These are phyloP conservation scores for Penaeus vannamei DNA, from an alignment of 1,140 invertebrate species.

Conservation along the genomic window DNA sequence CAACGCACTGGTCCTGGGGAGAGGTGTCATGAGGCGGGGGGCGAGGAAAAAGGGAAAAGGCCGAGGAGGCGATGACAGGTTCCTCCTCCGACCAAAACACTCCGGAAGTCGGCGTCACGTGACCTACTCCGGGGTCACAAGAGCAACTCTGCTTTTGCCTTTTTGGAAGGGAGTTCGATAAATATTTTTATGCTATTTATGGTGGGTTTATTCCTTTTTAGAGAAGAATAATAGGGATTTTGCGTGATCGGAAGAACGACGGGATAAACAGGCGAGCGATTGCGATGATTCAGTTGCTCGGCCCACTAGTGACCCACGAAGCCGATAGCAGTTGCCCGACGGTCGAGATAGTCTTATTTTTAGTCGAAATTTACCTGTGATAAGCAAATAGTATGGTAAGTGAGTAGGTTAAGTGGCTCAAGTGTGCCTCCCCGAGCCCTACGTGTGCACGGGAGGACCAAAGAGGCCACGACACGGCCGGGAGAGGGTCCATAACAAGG, in stretches of 20 bases:
- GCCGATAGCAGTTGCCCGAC: conserved; percentile 56
- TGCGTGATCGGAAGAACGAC: too few relatives aligned
- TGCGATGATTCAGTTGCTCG: neutral
- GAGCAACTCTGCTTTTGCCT: neutral
- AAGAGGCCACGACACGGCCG: neutral
- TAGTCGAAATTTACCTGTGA: conserved; percentile 48
- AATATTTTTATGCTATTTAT: too few relatives aligned
- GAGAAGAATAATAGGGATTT: too few relatives aligned
- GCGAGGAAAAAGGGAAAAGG: neutral
- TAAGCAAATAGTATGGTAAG: conserved; percentile 53
- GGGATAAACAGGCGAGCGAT: too few relatives aligned
- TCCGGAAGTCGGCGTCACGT: conserved; percentile 63
- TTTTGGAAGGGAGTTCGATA: too few relatives aligned
- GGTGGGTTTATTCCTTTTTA: too few relatives aligned
- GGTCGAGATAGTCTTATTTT: conserved; percentile 48
- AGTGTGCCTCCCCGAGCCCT: neutral
- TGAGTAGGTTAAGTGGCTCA: neutral
- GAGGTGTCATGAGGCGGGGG: neutral
- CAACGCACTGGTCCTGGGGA: too few relatives aligned
- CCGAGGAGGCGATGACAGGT: conserved; percentile 18
- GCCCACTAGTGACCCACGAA: conserved; percentile 45
- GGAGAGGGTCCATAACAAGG: neutral
- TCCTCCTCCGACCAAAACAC: conserved; percentile 49
- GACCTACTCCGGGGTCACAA: conserved; percentile 21
- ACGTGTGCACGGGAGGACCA: neutral